These are phyloP conservation scores for Synaphobranchus kaupii DNA, from an alignment of 2,797 vertebrate genomes.

Conservation along the genomic window DNA sequence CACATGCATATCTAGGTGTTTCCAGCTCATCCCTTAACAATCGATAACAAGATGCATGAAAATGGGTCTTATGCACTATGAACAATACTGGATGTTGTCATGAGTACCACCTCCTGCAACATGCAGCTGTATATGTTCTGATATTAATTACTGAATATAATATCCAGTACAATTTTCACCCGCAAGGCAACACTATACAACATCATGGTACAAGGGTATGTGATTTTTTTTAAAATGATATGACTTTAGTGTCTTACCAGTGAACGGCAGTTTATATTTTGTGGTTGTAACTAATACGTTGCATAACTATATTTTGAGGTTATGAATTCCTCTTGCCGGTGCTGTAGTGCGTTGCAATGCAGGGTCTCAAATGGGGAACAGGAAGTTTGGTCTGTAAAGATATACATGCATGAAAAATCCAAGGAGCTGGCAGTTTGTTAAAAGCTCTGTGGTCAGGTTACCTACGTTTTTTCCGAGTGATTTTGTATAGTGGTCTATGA, in stretches of 20 bases:
- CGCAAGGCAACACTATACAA: background rate
- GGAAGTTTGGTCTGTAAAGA: background rate
- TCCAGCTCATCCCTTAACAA: background rate
- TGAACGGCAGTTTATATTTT: background rate
- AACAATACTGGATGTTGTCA: background rate
- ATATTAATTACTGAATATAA: background rate
- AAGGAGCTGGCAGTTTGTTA: background rate
- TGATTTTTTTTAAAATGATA: background rate
- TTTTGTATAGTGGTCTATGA: background rate
- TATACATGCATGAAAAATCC: background rate
- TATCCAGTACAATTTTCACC: background rate
- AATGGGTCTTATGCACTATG: background rate
- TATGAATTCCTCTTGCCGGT: background rate
- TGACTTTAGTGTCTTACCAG: background rate
- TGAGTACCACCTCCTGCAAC: background rate
- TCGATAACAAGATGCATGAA: background rate
- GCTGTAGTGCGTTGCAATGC: background rate
- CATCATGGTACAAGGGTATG: background rate
- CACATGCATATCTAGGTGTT: background rate
- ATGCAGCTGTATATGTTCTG: background rate
- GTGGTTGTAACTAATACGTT: background rate
- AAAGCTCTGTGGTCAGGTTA: background rate
- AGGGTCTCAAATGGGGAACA: background rate
- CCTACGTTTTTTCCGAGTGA: background rate
- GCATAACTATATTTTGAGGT: background rate